A percentile compares a stretch with the other conserved stretches of the same genome.
Evolutionary conservation across 2,888 invertebrate species (phyloP).

Genomic region (Campopleginae sp.): DNA sequence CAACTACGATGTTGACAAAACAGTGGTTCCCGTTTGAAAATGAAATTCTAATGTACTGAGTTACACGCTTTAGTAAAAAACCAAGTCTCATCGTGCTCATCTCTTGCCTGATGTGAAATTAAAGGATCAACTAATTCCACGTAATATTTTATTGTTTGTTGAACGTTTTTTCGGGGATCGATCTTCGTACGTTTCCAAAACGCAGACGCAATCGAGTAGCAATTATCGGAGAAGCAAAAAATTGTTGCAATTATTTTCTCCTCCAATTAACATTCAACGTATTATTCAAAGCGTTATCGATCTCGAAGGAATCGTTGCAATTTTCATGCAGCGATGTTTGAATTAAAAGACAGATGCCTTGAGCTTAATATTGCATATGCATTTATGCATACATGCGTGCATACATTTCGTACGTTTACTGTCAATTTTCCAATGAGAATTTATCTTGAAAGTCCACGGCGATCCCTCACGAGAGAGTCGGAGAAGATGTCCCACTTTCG

Average conservation of each 20-base stretch:
- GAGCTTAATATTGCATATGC: constrained; percentile 28
- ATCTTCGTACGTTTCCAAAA: not conserved
- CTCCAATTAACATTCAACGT: constrained; percentile 10
- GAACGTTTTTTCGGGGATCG: not conserved
- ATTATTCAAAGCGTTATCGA: constrained; percentile 17
- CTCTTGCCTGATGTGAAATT: not conserved
- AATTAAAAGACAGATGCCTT: constrained; percentile 31
- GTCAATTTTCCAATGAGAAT: constrained; percentile 46
- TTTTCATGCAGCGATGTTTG: constrained; percentile 11
- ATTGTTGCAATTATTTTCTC: not conserved
- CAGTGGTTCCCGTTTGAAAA: not conserved
- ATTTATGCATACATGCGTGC: not conserved
- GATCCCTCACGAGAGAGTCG: constrained; percentile 45
- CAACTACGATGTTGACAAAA: not conserved
- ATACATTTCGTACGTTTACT: constrained; percentile 20
- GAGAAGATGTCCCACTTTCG: constrained; percentile 64
- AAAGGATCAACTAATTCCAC: not conserved
- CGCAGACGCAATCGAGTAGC: not conserved
- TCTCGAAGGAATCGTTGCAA: constrained; percentile 12
- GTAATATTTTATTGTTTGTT: not conserved
- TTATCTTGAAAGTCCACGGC: constrained; percentile 53
- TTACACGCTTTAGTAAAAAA: not conserved
- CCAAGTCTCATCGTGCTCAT: not conserved
- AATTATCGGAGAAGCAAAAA: constrained; percentile 13
- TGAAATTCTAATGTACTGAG: not conserved